Evolutionary conservation across 92 coral and sea anemone species (phyloP), one percentile per base, ranked within the genome.

Genomic region (Siderastrea radians): DNA sequence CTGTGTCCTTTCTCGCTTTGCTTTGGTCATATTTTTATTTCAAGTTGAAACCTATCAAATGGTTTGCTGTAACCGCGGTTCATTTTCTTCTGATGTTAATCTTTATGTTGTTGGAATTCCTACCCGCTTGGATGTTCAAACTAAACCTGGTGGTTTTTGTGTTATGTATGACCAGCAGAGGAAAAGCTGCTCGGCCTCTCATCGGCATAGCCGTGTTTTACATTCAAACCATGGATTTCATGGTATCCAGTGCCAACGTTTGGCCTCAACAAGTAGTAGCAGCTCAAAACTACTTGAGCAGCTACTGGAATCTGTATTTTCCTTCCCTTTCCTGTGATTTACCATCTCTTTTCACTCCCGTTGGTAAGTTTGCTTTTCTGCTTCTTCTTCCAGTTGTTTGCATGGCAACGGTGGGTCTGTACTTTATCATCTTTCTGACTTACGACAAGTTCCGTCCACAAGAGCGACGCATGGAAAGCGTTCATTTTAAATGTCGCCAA

Each of bases 221-320:
- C 81, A 85, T 94, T n/a, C 98, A 94, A 55, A 89, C 94, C 6
- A 79, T 92, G 52, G 95, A 94, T 84, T 94, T 91, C 61, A 83
- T 94, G 92, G 69, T 94, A 15, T 89, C 95, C n/a, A 93, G 86
- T 55, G 78, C 66, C 11, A 87, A 92, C 26, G 83, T 86, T 77
- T 94, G 98, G 98, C 95, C 98, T 26, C 49, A 15, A 57, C 15
- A 67, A 15, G 77, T 94, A 2, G 19, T 80, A 48, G 51, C 84
- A 59, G 87, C 89, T 49, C 93, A 94, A 75, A 89, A 80, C 72
- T 87, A 87, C 75, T 48, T 94, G 69, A 94, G 95, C 76, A 94
- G 90, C 84, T 88, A 90, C 26, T 82, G 93, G 88, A 94, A 92
- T 59, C 73, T 94, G 80, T 86, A 89, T 10, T 81, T 94, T 51